Evolutionary conservation across 2,113 vertebrate genomes (phyloP).

Genomic region (Maccullochella peelii): DNA sequence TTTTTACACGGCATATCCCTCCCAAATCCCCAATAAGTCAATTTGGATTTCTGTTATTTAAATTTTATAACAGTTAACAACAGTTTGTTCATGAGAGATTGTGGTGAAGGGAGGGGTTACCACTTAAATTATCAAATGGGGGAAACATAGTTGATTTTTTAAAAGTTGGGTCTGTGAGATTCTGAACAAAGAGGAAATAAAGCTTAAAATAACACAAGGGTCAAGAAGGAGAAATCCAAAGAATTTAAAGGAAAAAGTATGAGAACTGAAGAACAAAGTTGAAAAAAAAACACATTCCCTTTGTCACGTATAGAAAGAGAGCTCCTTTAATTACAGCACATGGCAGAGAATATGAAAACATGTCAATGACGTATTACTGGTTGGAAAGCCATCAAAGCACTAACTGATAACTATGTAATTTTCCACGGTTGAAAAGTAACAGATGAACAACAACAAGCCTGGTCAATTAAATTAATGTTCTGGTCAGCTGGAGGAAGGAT

Average conservation of each 20-base stretch:
- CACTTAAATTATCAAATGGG: neutral
- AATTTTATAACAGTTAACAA: no score
- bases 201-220: neutral
- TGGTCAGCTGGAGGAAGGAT: conserved; percentile 25
- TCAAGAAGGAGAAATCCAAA: neutral
- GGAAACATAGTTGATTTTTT: neutral
- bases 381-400: conserved; percentile 20
- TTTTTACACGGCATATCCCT: neutral
- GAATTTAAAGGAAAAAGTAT: neutral
- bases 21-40: neutral
- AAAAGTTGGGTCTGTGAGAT: neutral
- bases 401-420: conserved; percentile 18
- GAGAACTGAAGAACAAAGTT: neutral
- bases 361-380: conserved; percentile 13
- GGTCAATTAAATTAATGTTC: conserved; percentile 55
- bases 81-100: no score
- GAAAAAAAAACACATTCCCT: neutral
- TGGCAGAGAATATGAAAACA: conserved; percentile 14
- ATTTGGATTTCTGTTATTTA: neutral
- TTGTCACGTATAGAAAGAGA: neutral
- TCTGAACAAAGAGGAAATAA: neutral
- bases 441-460: conserved; percentile 49
- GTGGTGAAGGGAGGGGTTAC: no score
- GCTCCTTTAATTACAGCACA: neutral
- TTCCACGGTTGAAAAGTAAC: conserved; percentile 42